Evolutionary conservation across 2,888 invertebrate genomes (phyloP).

Genomic region (Neoascia interrupta): DNA sequence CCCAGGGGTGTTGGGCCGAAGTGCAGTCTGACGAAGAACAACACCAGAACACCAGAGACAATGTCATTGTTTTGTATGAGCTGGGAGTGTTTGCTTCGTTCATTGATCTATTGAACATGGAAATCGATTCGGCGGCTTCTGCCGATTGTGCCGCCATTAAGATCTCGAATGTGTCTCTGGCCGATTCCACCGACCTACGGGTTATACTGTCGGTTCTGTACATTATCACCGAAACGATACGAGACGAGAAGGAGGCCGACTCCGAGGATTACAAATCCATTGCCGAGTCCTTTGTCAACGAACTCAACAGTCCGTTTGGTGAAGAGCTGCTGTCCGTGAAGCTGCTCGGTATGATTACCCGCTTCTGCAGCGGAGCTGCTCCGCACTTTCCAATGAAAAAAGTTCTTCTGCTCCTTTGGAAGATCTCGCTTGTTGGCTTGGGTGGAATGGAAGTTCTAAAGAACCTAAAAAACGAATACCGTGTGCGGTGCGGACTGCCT

Average conservation of each 20-base stretch:
- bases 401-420: constrained; percentile 96
- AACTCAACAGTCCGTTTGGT: constrained; percentile 82
- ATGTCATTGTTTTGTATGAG: constrained; percentile 92
- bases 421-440: constrained; percentile 92
- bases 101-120: constrained; percentile 95
- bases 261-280: constrained; percentile 80
- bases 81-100: constrained; percentile 94
- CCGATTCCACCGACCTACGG: constrained; percentile 94
- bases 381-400: constrained; percentile 99
- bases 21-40: constrained; percentile 96
- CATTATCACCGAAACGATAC: constrained; percentile 96
- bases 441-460: constrained; percentile 94
- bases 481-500: constrained; percentile 86
- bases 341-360: constrained; percentile 96
- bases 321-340: constrained; percentile 94
- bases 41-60: constrained; percentile 89
- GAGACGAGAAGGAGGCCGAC: constrained; percentile 82
- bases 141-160: constrained; percentile 87
- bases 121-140: constrained; percentile 90
- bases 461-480: constrained; percentile 86
- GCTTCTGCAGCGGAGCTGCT: constrained; percentile 96
- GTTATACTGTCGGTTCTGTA: constrained; percentile 96
- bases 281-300: constrained; percentile 82
- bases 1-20: constrained; percentile 97
- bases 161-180: constrained; percentile 87